phyloP scores from a whole-genome alignment of 2,113 vertebrate species.

The Suncus etruscus region DNA sequence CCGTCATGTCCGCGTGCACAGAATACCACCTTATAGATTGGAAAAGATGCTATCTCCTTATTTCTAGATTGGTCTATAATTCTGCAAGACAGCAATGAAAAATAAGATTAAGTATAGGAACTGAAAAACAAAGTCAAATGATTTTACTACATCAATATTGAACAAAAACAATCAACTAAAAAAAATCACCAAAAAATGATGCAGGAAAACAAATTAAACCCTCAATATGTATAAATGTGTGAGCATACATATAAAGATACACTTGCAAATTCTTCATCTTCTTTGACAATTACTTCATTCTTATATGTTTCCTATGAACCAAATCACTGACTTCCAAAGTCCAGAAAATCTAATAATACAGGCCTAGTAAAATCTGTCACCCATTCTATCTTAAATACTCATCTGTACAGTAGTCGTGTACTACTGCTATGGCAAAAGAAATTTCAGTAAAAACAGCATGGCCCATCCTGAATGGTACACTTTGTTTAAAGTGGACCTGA shows the following conservation, averaged over 20 bases:
- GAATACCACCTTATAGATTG: slow-evolving; percentile 98
- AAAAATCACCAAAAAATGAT: slow-evolving; percentile 60
- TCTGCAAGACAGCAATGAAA: slow-evolving; percentile 83
- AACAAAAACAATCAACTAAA: slow-evolving; percentile 15
- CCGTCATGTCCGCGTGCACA: slow-evolving; percentile 95
- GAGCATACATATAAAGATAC: neutral
- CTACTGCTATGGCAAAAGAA: neutral
- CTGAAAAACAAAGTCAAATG: slow-evolving; percentile 21
- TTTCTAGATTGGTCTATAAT: slow-evolving; percentile 93
- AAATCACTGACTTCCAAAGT: slow-evolving; percentile 58
- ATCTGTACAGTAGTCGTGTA: neutral
- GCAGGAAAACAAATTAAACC: slow-evolving; percentile 35
- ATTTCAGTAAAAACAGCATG: neutral
- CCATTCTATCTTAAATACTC: neutral
- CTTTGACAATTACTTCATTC: slow-evolving; percentile 62
- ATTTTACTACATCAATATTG: slow-evolving; percentile 35
- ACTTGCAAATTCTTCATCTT: slow-evolving; percentile 32
- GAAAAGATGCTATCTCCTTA: slow-evolving; percentile 94
- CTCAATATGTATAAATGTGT: neutral
- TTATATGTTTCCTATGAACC: slow-evolving; percentile 7
- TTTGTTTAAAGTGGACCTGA: slow-evolving; percentile 30
- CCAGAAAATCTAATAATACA: neutral
- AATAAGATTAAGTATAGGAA: slow-evolving; percentile 56
- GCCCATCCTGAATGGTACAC: neutral
- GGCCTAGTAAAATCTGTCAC: neutral